Evolutionary conservation across 1,140 invertebrate species (phyloP).

Genomic region (Kradibia gibbosae): DNA sequence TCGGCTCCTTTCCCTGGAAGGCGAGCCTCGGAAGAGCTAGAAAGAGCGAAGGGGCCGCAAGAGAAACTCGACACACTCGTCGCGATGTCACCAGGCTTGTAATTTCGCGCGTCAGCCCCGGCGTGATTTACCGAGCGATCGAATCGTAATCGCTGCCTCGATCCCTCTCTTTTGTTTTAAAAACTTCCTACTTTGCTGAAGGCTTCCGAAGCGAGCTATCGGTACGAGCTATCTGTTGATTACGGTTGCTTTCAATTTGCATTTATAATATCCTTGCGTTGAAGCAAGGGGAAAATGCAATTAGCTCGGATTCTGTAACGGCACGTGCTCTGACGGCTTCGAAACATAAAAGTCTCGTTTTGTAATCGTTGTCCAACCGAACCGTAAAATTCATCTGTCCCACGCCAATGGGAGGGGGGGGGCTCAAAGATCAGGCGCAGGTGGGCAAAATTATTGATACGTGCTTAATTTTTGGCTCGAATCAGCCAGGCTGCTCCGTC

Average conservation of each 20-base stretch:
- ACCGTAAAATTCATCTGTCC: not conserved
- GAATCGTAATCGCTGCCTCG: slow-evolving; percentile 35
- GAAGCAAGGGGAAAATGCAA: slow-evolving; percentile 36
- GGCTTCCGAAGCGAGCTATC: slow-evolving; percentile 24
- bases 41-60: not conserved
- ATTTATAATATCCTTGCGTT: slow-evolving; percentile 36
- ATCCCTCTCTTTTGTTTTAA: not conserved
- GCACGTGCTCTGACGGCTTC: not conserved
- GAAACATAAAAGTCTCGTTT: not conserved
- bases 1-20: not conserved
- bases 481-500: no score
- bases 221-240: slow-evolving; percentile 24
- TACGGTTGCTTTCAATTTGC: slow-evolving; percentile 43
- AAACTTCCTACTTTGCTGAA: not conserved
- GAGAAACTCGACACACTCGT: slow-evolving; percentile 9
- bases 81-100: slow-evolving; percentile 27
- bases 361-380: not conserved
- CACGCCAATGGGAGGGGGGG: not conserved
- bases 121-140: slow-evolving; percentile 47
- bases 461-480: no score
- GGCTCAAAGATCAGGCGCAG: not conserved
- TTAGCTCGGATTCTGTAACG: slow-evolving; percentile 29
- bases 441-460: no score
- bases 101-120: slow-evolving; percentile 39
- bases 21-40: not conserved